phyloP scores from a whole-genome alignment of 1,140 invertebrate genomes.

The Nilaparvata lugens region DNA sequence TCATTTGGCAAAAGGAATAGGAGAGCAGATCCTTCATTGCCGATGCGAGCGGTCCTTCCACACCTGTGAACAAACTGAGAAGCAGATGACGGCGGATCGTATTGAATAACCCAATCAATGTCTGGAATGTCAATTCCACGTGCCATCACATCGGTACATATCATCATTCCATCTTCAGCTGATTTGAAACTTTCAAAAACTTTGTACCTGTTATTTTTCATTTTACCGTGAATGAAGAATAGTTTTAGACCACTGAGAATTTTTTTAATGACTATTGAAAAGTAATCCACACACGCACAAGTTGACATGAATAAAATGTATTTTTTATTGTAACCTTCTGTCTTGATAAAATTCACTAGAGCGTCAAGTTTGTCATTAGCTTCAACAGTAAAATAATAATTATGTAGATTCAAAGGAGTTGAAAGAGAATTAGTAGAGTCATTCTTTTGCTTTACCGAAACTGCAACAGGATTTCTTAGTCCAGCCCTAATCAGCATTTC shows the following conservation, averaged over 20 bases:
- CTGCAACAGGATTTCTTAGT: conserved; percentile 84
- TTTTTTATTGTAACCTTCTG: conserved; percentile 53
- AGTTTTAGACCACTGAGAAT: conserved; percentile 51
- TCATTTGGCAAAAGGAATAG: conserved; percentile 79
- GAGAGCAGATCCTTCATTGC: conserved; percentile 77
- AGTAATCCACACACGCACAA: conserved; percentile 95
- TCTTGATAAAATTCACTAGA: conserved; percentile 62
- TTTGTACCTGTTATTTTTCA: conserved; percentile 79
- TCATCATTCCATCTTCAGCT: conserved; percentile 59
- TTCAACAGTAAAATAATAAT: conserved; percentile 76
- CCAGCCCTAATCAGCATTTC: conserved; percentile 87
- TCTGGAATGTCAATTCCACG: conserved; percentile 93
- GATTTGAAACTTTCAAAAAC: conserved; percentile 77
- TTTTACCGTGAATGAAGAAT: conserved; percentile 85
- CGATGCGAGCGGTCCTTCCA: conserved; percentile 89
- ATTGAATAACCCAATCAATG: conserved; percentile 86
- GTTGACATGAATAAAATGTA: conserved; percentile 92
- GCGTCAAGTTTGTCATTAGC: conserved; percentile 65
- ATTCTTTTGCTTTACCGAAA: conserved; percentile 82
- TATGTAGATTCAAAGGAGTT: conserved; percentile 73
- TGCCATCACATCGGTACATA: conserved; percentile 96
- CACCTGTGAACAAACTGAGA: conserved; percentile 86
- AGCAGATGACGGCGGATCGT: conserved; percentile 80
- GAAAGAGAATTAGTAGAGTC: conserved; percentile 33
- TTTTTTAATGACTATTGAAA: conserved; percentile 57